Evolutionary conservation across 2,888 invertebrate genomes (phyloP).

Genomic region (Oligia strigilis): DNA sequence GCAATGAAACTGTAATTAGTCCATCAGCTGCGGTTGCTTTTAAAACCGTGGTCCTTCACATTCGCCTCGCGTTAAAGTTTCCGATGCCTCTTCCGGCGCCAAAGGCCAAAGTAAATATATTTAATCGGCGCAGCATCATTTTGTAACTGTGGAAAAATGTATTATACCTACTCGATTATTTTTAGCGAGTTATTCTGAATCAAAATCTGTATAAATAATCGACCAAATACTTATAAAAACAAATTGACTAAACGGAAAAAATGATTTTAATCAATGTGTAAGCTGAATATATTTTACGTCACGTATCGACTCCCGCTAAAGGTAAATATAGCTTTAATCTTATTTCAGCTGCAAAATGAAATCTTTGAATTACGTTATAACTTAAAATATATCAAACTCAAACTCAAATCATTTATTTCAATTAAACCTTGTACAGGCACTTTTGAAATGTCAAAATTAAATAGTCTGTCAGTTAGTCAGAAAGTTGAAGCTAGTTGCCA

Average conservation of each 20-base stretch:
- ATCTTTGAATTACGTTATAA: too few relatives aligned
- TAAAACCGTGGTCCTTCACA: constrained; percentile 43
- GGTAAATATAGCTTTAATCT: neutral
- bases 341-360: neutral
- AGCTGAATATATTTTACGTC: neutral
- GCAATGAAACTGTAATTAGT: constrained; percentile 38
- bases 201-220: neutral
- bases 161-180: constrained; percentile 13
- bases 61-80: constrained; percentile 37
- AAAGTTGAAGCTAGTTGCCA: too few relatives aligned
- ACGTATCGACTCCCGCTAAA: neutral
- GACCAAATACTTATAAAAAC: neutral
- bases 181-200: neutral
- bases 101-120: constrained; percentile 54
- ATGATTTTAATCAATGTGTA: neutral
- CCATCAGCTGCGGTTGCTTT: constrained; percentile 24
- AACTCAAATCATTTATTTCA: too few relatives aligned
- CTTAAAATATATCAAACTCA: neutral
- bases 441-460: too few relatives aligned
- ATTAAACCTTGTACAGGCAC: too few relatives aligned
- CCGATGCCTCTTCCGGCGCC: constrained; percentile 49
- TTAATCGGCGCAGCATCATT: constrained; percentile 24
- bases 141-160: constrained; percentile 24
- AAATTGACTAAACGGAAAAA: neutral
- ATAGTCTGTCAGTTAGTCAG: too few relatives aligned